Evolutionary conservation across 2,888 invertebrate genomes (phyloP).

Genomic region (Cryptophagus acutangulus): DNA sequence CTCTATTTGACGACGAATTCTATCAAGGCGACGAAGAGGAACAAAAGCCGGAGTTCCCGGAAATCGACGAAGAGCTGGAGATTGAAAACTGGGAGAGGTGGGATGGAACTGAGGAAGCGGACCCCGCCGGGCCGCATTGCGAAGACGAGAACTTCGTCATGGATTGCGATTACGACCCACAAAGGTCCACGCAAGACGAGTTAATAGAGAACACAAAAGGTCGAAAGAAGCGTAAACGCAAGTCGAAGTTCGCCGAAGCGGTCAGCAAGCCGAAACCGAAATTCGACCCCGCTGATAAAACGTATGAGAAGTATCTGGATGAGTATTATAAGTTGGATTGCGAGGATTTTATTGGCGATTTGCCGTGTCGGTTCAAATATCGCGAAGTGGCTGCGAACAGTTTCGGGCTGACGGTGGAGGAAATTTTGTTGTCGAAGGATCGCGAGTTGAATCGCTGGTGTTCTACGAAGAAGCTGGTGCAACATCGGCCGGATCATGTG

Average conservation of each 20-base stretch:
- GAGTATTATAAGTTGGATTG: conserved; percentile 94
- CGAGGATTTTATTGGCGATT: conserved; percentile 90
- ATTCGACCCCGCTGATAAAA: conserved; percentile 73
- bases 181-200: conserved; percentile 53
- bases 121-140: conserved; percentile 55
- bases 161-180: conserved; percentile 81
- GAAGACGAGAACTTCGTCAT: conserved; percentile 85
- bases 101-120: conserved; percentile 28
- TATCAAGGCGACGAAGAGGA: conserved; percentile 67
- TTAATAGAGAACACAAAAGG: conserved; percentile 54
- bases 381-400: conserved; percentile 82
- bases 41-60: conserved; percentile 81
- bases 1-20: conserved; percentile 81
- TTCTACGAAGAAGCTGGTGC: conserved; percentile 81
- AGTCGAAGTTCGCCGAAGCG: conserved; percentile 72
- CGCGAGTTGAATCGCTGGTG: conserved; percentile 94
- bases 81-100: conserved; percentile 69
- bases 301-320: conserved; percentile 84
- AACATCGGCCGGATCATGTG: conserved; percentile 67
- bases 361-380: conserved; percentile 91
- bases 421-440: conserved; percentile 89
- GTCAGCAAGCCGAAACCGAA: conserved; percentile 73
- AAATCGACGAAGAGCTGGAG: conserved; percentile 68
- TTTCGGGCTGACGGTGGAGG: conserved; percentile 86
- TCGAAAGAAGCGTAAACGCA: conserved; percentile 57